A percentile compares a stretch with the other conserved stretches of the same genome.
These are phyloP conservation scores for Encarsia formosa DNA, from an alignment of 2,888 invertebrate species.

Conservation along the genomic window DNA sequence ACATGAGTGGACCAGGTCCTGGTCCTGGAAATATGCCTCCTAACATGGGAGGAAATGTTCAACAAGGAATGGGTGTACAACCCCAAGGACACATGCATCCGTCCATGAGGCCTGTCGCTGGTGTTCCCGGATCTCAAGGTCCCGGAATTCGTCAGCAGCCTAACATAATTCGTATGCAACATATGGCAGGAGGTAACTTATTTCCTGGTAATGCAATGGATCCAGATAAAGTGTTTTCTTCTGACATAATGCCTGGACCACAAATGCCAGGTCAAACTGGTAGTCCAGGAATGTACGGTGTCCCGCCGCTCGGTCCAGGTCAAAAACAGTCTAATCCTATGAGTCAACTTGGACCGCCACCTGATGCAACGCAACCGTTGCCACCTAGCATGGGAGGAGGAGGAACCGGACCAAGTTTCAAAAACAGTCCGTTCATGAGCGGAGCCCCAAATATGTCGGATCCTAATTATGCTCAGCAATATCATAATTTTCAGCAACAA, in stretches of 20 bases:
- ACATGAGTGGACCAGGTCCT: conserved; percentile 48
- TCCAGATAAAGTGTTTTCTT: conserved; percentile 48
- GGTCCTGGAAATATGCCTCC: conserved; percentile 48
- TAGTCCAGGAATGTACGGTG: conserved; percentile 56
- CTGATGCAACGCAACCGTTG: conserved; percentile 67
- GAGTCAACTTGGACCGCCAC: conserved; percentile 53
- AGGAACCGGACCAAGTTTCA: conserved; percentile 58
- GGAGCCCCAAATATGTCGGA: conserved; percentile 82
- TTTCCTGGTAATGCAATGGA: conserved; percentile 49
- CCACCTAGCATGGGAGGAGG: conserved; percentile 72
- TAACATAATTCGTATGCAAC: conserved; percentile 49
- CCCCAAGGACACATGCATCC: conserved; percentile 38
- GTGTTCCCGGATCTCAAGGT: conserved; percentile 36
- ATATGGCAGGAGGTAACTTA: conserved; percentile 49
- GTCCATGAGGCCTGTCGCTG: conserved; percentile 51
- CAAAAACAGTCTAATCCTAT: conserved; percentile 59
- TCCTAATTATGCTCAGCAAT: conserved; percentile 91
- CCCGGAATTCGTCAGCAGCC: conserved; percentile 44
- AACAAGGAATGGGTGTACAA: conserved; percentile 35
- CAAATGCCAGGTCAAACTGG: conserved; percentile 47
- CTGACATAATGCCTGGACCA: conserved; percentile 42
- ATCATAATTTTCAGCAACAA: conserved; percentile 93
- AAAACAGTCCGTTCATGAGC: conserved; percentile 70
- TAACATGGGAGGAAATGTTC: conserved; percentile 44
- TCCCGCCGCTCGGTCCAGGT: conserved; percentile 50